phyloP scores from a whole-genome alignment of 2,888 invertebrate species.

The Drosophila fungiperda region DNA sequence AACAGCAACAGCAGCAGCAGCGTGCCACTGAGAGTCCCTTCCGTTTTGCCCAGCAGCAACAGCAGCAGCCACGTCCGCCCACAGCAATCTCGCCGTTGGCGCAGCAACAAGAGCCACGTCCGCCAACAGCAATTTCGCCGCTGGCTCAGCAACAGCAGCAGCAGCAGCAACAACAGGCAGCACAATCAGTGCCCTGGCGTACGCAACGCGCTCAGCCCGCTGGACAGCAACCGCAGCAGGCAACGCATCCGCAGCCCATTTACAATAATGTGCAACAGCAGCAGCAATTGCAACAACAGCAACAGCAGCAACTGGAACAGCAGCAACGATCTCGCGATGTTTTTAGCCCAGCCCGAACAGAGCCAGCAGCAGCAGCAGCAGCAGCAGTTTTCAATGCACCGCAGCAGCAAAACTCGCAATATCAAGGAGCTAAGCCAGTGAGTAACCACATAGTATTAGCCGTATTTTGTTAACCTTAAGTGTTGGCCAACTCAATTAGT shows the following conservation, averaged over 20 bases:
- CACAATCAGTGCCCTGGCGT: conserved; percentile 82
- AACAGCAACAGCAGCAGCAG: conserved; percentile 57
- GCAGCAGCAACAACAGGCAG: conserved; percentile 57
- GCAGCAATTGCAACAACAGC: conserved; percentile 38
- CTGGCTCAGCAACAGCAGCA: conserved; percentile 68
- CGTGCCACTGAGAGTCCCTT: conserved; percentile 68
- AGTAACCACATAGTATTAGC: conserved; percentile 39
- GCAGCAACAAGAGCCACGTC: conserved; percentile 56
- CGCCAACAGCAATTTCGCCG: conserved; percentile 62
- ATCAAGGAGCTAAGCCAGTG: conserved; percentile 79
- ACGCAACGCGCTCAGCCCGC: conserved; percentile 76
- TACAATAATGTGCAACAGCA: conserved; percentile 79
- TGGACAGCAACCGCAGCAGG: conserved; percentile 58
- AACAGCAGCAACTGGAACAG: conserved; percentile 44
- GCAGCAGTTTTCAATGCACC: conserved; percentile 72
- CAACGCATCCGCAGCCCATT: conserved; percentile 77
- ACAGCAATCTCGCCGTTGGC: conserved; percentile 68
- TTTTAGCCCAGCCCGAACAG: conserved; percentile 69
- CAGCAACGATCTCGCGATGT: conserved; percentile 79
- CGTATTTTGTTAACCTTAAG: conserved; percentile 27
- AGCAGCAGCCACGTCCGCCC: conserved; percentile 62
- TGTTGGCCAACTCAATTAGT: conserved; percentile 19
- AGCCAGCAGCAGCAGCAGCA: conserved; percentile 70
- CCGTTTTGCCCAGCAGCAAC: conserved; percentile 63
- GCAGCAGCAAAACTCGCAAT: conserved; percentile 74